Conservation (phyloP, 1,140 invertebrate genomes). For the Teleopsis dalmanni region DNA sequence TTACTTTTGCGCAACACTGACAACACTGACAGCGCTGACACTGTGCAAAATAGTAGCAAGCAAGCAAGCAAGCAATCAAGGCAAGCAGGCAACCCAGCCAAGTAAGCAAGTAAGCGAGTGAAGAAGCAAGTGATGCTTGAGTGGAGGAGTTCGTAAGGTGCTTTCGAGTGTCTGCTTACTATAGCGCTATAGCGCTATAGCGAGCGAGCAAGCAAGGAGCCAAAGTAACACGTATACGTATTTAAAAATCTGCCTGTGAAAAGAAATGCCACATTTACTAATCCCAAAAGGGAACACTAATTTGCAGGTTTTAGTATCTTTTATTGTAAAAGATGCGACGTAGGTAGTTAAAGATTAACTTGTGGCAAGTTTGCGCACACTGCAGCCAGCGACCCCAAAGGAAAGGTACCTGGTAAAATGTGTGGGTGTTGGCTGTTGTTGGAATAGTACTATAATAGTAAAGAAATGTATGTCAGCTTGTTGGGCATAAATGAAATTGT, state of each 20-base stretch:
- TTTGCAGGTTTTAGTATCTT: constrained; percentile 1
- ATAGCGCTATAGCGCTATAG: too few relatives aligned
- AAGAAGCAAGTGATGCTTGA: background rate
- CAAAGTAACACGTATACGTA: too few relatives aligned
- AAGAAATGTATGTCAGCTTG: too few relatives aligned
- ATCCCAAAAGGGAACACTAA: constrained; percentile 6
- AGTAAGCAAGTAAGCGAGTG: background rate
- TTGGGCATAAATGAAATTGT: too few relatives aligned
- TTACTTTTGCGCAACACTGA: background rate
- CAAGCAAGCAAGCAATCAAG: background rate
- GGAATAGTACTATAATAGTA: too few relatives aligned
- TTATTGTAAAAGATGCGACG: background rate
- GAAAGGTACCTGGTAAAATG: too few relatives aligned
- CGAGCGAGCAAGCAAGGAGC: too few relatives aligned
- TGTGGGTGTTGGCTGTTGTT: too few relatives aligned
- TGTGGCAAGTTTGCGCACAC: too few relatives aligned
- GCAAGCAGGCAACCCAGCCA: background rate
- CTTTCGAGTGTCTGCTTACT: too few relatives aligned
- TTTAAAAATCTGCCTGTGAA: background rate
- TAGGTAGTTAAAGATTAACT: too few relatives aligned
- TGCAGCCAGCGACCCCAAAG: too few relatives aligned
- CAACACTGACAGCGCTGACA: background rate
- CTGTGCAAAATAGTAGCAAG: background rate
- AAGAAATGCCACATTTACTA: constrained; percentile 14
- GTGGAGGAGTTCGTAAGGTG: background rate